Conservation (phyloP, 2,888 invertebrate genomes). For the Pseudococcus jackbeardsleyi region DNA sequence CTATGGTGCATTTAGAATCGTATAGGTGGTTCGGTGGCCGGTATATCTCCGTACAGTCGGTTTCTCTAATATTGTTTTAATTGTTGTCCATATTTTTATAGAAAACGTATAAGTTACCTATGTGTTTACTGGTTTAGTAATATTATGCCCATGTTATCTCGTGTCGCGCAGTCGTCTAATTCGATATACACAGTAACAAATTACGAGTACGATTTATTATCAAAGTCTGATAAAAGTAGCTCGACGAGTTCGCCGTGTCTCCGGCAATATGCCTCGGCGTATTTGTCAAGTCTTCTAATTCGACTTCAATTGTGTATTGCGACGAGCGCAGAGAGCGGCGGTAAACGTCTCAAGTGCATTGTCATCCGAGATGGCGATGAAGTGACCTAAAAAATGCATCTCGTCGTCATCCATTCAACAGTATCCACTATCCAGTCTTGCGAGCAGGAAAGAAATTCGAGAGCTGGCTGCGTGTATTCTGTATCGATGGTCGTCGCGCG, state of each 20-base stretch:
- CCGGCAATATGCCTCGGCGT: background rate
- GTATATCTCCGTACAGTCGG: background rate
- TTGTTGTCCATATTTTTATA: slow-evolving; percentile 34
- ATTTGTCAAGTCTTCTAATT: slow-evolving; percentile 44
- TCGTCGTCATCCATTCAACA: background rate
- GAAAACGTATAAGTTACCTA: background rate
- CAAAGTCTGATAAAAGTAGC: slow-evolving; percentile 41
- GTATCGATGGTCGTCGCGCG: background rate
- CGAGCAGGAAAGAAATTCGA: slow-evolving; percentile 8
- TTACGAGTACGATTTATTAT: slow-evolving; percentile 26
- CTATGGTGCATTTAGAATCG: background rate
- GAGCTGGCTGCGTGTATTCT: background rate
- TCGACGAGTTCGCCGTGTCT: slow-evolving; percentile 14
- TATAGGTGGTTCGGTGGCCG: background rate
- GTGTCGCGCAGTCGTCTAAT: background rate
- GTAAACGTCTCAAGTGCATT: slow-evolving; percentile 20
- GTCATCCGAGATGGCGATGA: slow-evolving; percentile 29
- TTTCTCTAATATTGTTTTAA: slow-evolving; percentile 47
- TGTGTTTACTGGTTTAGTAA: slow-evolving; percentile 9
- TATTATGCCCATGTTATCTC: background rate
- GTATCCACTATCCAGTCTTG: background rate
- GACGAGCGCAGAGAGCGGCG: background rate
- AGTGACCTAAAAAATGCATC: slow-evolving; percentile 45
- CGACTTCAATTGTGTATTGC: slow-evolving; percentile 20
- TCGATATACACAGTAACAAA: slow-evolving; percentile 4